phyloP scores from a whole-genome alignment of 2,797 vertebrate genomes.

The Numenius phaeopus region DNA sequence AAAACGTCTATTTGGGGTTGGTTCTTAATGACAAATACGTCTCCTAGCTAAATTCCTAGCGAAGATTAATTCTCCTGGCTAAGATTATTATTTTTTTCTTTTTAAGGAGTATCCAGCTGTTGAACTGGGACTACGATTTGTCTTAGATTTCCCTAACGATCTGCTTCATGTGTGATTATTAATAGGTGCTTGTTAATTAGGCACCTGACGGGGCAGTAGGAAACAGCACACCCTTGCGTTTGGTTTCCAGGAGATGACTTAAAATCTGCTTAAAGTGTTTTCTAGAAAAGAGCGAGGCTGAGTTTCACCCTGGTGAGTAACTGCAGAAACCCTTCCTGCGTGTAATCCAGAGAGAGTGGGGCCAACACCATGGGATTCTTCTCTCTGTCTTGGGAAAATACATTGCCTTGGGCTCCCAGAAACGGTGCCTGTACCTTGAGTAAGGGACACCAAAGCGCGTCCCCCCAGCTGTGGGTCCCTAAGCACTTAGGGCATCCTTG shows the following conservation, averaged over 20 bases:
- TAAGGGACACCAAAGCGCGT: neutral
- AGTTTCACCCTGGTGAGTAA: neutral
- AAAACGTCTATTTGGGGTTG: neutral
- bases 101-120: neutral
- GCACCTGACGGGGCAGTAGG: fast-evolving
- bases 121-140: neutral
- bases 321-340: neutral
- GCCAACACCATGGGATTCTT: fast-evolving
- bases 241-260: neutral
- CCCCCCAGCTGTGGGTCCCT: neutral
- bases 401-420: neutral
- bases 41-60: neutral
- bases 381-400: neutral
- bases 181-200: neutral
- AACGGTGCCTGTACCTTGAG: neutral
- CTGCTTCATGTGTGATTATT: neutral
- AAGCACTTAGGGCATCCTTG: neutral
- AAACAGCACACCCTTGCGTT: neutral
- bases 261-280: neutral
- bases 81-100: neutral
- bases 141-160: neutral
- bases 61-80: neutral
- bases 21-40: neutral
- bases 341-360: neutral
- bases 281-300: neutral